A percentile compares a stretch with the other conserved stretches of the same genome.
Conservation (phyloP, 2,797 vertebrate genomes). For the Anomalospiza imberbis region DNA sequence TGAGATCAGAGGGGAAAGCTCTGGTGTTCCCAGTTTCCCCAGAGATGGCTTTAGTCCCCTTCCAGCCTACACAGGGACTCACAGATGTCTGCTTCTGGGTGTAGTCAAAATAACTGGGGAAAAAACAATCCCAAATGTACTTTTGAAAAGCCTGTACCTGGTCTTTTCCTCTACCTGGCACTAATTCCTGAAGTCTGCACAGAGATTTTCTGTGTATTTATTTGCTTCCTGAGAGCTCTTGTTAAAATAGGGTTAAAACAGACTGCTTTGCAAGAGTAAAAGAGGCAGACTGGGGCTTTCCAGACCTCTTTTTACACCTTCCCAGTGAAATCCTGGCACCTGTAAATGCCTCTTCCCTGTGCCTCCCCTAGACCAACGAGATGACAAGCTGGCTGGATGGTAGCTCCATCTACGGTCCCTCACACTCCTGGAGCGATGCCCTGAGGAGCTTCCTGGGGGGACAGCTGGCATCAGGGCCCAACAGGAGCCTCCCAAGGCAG, state of each 20-base stretch:
- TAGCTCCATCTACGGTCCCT: constrained; percentile 93
- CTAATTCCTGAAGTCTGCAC: not conserved
- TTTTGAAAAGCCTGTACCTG: not conserved
- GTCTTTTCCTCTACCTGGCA: not conserved
- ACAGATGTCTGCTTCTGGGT: not conserved
- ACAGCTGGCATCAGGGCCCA: constrained; percentile 71
- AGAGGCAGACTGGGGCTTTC: not conserved
- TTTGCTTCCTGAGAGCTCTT: not conserved
- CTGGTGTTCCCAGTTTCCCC: not conserved
- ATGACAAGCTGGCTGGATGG: constrained; percentile 95
- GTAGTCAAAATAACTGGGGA: not conserved
- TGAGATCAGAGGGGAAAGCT: not conserved
- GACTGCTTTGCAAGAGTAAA: not conserved
- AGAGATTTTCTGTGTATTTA: not conserved
- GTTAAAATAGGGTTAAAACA: not conserved
- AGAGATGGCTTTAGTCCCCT: not conserved
- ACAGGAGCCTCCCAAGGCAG: constrained; percentile 73
- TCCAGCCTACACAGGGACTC: rapidly evolving
- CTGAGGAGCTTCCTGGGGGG: constrained; percentile 86
- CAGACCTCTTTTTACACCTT: not conserved
- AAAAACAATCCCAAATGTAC: not conserved
- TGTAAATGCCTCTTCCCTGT: not conserved
- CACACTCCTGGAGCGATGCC: constrained; percentile 88
- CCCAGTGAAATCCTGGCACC: rapidly evolving
- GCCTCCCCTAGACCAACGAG: constrained; percentile 78